These are phyloP conservation scores for Tanytarsus gracilentus DNA, from an alignment of 2,888 invertebrate genomes.

Conservation along the genomic window DNA sequence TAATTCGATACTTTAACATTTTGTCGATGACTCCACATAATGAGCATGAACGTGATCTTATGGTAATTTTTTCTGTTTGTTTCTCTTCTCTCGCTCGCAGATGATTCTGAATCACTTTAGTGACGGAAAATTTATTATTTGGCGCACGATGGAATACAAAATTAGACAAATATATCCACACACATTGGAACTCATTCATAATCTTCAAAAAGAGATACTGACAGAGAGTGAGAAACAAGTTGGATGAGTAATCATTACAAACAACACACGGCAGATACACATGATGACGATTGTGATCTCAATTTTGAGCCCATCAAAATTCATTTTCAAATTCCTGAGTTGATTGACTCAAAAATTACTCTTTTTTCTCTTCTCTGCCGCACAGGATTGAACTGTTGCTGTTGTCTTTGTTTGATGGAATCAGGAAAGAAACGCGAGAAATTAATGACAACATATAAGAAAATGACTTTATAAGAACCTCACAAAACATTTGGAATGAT, in stretches of 20 bases:
- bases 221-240: background rate
- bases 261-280: too few relatives aligned
- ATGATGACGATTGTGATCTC: background rate
- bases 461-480: slow-evolving; percentile 3
- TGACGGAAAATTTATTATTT: slow-evolving; percentile 3
- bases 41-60: slow-evolving; percentile 14
- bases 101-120: background rate
- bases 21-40: background rate
- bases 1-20: background rate
- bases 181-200: slow-evolving; percentile 11
- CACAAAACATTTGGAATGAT: background rate
- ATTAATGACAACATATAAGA: slow-evolving; percentile 1
- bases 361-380: background rate
- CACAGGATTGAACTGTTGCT: too few relatives aligned
- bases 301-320: background rate
- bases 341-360: slow-evolving; percentile 13
- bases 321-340: slow-evolving; percentile 7
- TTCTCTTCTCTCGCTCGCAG: background rate
- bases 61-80: slow-evolving; percentile 11
- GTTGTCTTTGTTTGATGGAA: slow-evolving; percentile 1
- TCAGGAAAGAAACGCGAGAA: background rate
- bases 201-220: background rate
- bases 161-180: background rate
- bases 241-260: slow-evolving; percentile 10
- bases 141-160: slow-evolving; percentile 23